Percentiles rank a stretch among this genome's conserved stretches.
phyloP scores from a whole-genome alignment of 2,113 vertebrate genomes.

The Erythrolamprus reginae region DNA sequence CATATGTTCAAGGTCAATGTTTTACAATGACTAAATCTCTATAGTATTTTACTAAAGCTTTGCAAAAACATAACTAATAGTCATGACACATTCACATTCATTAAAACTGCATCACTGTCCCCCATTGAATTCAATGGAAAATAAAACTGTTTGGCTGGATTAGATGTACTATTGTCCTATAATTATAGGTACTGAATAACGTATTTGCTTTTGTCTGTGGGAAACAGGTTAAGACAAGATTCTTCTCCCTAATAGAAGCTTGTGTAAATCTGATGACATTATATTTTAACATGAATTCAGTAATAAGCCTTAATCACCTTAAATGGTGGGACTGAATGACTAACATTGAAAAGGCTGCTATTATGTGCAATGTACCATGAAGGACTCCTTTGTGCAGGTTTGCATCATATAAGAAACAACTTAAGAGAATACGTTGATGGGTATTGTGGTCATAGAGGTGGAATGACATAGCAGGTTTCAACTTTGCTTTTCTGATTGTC shows the following conservation, averaged over 20 bases:
- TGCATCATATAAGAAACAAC: conserved; percentile 9
- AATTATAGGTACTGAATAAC: background rate
- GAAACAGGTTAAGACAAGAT: background rate
- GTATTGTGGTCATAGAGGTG: background rate
- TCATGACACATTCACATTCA: background rate
- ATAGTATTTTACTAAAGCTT: background rate
- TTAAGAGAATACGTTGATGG: background rate
- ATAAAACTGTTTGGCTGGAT: background rate
- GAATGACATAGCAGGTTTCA: conserved; percentile 1
- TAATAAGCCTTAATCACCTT: conserved; percentile 1
- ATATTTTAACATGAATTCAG: background rate
- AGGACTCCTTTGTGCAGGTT: background rate
- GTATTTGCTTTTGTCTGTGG: background rate
- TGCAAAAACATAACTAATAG: background rate
- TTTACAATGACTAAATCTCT: background rate
- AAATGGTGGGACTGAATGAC: background rate
- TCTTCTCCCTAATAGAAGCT: background rate
- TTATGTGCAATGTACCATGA: background rate
- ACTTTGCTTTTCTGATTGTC: background rate
- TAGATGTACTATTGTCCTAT: background rate
- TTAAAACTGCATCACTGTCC: background rate
- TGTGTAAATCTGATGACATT: background rate
- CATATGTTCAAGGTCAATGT: background rate
- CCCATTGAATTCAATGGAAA: background rate
- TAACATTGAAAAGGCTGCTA: background rate